Evolutionary conservation across 1,140 invertebrate species (phyloP), one percentile per base, ranked within the genome.

Genomic region (Drosophila nigromelanica): DNA sequence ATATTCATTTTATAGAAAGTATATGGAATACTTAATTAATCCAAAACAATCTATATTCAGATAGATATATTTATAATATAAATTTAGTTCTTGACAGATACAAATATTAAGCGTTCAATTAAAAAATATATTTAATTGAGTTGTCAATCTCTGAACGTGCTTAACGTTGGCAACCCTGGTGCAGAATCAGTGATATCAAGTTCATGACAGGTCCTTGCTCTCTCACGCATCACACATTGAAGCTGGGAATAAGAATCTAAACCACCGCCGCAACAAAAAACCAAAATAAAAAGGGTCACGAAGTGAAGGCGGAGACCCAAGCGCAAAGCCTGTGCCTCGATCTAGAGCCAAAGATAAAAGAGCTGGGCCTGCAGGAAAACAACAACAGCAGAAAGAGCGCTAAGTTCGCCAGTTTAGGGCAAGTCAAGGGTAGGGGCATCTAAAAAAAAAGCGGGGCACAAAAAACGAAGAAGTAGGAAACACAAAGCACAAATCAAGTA

Each of bases 401-500:
- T 4, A 35, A 51, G 18, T 10, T 37, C 27, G 27, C 27, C 12
- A 51, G 48, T 24, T 50, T 50, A 24, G 52, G 18, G 39, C 18
- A 56, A 56, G 21, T 24, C 21, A 24, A 24, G 27, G 37, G 21
- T 33, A 45, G 70, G 64, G 56, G 69, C 66, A 48, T 37, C 51
- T 39, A 52, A 62, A 62, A 50, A 18, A n/a, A 48, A 66, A 42
- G 11, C 35, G 37, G 18, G 8, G 15, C 42, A 64, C 39, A 66
- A 78, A 35, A 51, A 33, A 1, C 1, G 30, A 51, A 51, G 48
- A 51, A 51, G 48, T 27, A n/a, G 27, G 15, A 11, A 52, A 52
- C n/a, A 87, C 82, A 89, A 87, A 79, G 83, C 82, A 71, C 52
- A 70, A 87, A 82, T 89, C 82, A 89, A 87, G 82, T 85, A 85